These are phyloP conservation scores for Stenolophus ochropezus DNA, from an alignment of 2,888 invertebrate species.

Conservation along the genomic window DNA sequence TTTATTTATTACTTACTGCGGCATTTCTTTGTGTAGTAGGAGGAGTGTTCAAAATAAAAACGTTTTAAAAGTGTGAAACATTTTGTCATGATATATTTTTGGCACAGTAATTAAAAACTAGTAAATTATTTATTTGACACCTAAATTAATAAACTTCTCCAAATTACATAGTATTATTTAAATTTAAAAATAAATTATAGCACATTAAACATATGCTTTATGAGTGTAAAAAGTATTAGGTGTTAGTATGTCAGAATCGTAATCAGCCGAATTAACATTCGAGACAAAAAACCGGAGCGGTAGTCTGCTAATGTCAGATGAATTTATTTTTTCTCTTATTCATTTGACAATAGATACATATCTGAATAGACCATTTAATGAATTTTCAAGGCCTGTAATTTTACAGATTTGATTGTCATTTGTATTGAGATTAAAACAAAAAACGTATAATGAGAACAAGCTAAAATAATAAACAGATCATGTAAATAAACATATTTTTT, in stretches of 20 bases:
- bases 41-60: too few relatives aligned
- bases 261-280: not conserved
- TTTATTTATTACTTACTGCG: too few relatives aligned
- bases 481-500: too few relatives aligned
- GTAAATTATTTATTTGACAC: conserved; percentile 36
- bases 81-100: conserved; percentile 1
- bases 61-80: not conserved
- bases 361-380: conserved; percentile 48
- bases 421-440: not conserved
- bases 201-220: conserved; percentile 40
- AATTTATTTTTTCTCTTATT: conserved; percentile 22
- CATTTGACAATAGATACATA: conserved; percentile 51
- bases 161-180: conserved; percentile 27
- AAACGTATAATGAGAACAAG: not conserved
- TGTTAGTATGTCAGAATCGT: conserved; percentile 25
- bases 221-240: conserved; percentile 12
- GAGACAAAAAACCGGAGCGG: not conserved
- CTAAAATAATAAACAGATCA: too few relatives aligned
- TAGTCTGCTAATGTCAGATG: conserved; percentile 27
- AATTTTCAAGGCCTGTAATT: conserved; percentile 44
- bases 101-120: conserved; percentile 19
- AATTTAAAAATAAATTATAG: conserved; percentile 51
- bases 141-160: conserved; percentile 19
- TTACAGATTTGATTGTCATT: conserved; percentile 32
- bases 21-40: too few relatives aligned